Evolutionary conservation across 1,140 invertebrate species (phyloP), one percentile per base, ranked within the genome.

Genomic region (Maniola jurtina): DNA sequence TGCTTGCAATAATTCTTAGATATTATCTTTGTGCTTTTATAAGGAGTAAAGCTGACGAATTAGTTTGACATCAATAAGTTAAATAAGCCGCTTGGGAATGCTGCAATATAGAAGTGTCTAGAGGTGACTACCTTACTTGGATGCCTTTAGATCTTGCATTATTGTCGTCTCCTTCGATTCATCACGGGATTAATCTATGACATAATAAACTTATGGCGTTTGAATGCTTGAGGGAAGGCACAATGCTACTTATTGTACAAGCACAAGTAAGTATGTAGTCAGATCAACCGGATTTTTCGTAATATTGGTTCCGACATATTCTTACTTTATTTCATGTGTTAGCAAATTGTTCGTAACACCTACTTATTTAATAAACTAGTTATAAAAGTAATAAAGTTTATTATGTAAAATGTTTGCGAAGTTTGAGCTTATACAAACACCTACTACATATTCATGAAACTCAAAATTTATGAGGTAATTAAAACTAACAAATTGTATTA

Each of bases 31-130:
- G 14, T 36, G 45, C 45, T 54, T 54, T 36, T 61, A 47, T 52
- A 61, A 61, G 60, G 60, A 61, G 36, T 61, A 52, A 61, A 61
- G 45, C 60, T 52, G 0, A 50, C 36, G 33, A 55, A 55, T 61
- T 54, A 33, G 33, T 61, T 61, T 61, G 60, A 61, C 60, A 61
- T 54, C 60, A 54, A 61, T 61, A 45, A 61, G n/a, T 36, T 48
- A 45, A 47, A 61, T 61, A 61, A 61, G 60, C 47, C n/a, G 42
- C 60, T 61, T 61, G 25, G 10, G 60, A 61, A 48, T 54, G 60
- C 60, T 55, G 34, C 48, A 36, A 52, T 61, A 35, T 36, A 61
- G 35, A 40, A 61, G 14, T 61, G 15, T 40, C 47, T 61, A 61
- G 52, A 40, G 52, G 14, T 61, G 15, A 54, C 47, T 61, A 61